Evolutionary conservation across 2,888 invertebrate species (phyloP).

Genomic region (Lasioglossum figueresi): DNA sequence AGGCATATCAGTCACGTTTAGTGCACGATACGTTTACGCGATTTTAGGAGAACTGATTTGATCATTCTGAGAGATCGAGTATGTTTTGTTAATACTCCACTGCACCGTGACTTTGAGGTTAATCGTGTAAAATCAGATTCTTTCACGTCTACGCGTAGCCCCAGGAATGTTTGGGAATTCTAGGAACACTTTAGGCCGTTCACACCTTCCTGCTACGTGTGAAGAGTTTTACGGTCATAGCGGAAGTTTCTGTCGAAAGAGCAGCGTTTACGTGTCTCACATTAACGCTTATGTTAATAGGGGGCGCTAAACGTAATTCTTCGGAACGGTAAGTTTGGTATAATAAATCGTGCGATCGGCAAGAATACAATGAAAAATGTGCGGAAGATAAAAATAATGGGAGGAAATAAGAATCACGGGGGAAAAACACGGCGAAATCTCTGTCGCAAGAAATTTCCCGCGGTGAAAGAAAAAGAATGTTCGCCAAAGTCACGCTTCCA

Average conservation of each 20-base stretch:
- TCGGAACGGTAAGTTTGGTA: not conserved
- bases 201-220: slow-evolving; percentile 17
- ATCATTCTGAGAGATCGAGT: not conserved
- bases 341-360: not conserved
- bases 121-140: slow-evolving; percentile 33
- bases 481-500: slow-evolving; percentile 60
- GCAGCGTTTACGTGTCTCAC: not conserved
- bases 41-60: no score
- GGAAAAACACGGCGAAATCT: slow-evolving; percentile 21
- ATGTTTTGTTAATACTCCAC: not conserved
- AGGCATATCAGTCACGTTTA: no score
- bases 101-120: not conserved
- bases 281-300: slow-evolving; percentile 9
- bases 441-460: slow-evolving; percentile 46
- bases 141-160: slow-evolving; percentile 16
- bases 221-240: slow-evolving; percentile 8
- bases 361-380: not conserved
- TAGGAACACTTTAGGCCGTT: slow-evolving; percentile 26
- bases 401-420: not conserved
- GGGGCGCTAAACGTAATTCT: not conserved
- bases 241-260: not conserved
- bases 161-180: slow-evolving; percentile 39
- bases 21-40: not conserved
- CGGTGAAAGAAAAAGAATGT: slow-evolving; percentile 51
- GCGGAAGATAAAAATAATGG: not conserved